Evolutionary conservation across 1,140 invertebrate genomes (phyloP), one percentile per base, ranked within the genome.

Genomic region (Drosophila nebulosa): DNA sequence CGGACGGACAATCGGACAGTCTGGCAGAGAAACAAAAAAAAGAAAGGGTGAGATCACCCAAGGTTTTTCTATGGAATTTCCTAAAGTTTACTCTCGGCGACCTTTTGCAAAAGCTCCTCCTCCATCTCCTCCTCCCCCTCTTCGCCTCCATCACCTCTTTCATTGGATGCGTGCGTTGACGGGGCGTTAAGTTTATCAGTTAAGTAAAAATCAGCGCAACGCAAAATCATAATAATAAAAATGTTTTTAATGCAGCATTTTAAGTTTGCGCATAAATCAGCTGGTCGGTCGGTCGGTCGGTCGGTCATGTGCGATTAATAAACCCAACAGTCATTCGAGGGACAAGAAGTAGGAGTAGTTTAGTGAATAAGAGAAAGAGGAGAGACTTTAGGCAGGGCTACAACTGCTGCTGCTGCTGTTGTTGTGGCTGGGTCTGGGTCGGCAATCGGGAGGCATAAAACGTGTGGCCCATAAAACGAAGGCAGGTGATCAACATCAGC

Each of bases 221-320:
- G 51, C 64, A 60, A 73, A 86, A 78, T 85, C 80, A 86, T 85
- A 86, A 85, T 86, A 85, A 85, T 85, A 85, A 85, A 79, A 85
- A 86, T 86, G 77, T 79, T 83, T 85, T 85, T 86, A 85, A 75
- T 84, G 74, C 77, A 74, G 81, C 81, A 36, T 69, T 79, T 84
- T 77, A 85, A 86, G 63, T 69, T 74, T 74, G 60, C 81, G 74
- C 83, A 86, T 86, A 86, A 86, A 86, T 86, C 83, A 88, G 74
- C 39, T 72, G 83, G 78, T 46, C 39, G 39, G 30, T 24, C 24
- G 24, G 2, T 24, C 24, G 24, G 24, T 24, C 24, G 24, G 78
- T 46, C 39, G 39, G 39, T 86, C 83, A 86, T 86, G 83, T 86
- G 75, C 83, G 83, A 86, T 86, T 86, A 86, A 86, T 86, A 86